These are phyloP conservation scores for Odontophorus gujanensis DNA, from an alignment of 2,113 vertebrate species.

Conservation along the genomic window DNA sequence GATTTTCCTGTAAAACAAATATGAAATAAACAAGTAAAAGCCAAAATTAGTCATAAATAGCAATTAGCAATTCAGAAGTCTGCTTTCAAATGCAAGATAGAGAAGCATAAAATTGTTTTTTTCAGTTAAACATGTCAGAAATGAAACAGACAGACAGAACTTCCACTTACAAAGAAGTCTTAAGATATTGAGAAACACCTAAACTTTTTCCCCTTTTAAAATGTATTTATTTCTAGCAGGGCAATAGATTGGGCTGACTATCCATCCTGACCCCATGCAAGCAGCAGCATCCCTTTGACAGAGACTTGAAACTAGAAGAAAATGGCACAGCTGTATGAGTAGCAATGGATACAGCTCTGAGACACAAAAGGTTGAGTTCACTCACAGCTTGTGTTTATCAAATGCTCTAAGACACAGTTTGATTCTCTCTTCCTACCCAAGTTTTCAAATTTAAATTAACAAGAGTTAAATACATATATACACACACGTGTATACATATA, in stretches of 20 bases:
- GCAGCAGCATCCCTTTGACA: not conserved
- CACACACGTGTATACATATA: not conserved
- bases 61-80: not conserved
- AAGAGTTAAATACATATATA: no score
- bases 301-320: not conserved
- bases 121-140: fast-evolving
- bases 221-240: not conserved
- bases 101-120: not conserved
- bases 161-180: not conserved
- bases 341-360: not conserved
- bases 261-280: not conserved
- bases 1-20: not conserved
- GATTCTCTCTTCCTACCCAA: not conserved
- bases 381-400: not conserved
- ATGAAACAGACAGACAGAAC: not conserved
- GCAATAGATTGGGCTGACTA: not conserved
- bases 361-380: not conserved
- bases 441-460: not conserved
- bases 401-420: not conserved
- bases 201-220: not conserved
- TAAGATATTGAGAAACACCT: not conserved
- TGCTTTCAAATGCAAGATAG: not conserved
- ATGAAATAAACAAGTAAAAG: not conserved
- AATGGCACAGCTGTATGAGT: not conserved
- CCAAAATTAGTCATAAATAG: not conserved